Base-by-base conservation (phyloP, 2,113 vertebrate genomes). In the Loxodonta africana region DNA sequence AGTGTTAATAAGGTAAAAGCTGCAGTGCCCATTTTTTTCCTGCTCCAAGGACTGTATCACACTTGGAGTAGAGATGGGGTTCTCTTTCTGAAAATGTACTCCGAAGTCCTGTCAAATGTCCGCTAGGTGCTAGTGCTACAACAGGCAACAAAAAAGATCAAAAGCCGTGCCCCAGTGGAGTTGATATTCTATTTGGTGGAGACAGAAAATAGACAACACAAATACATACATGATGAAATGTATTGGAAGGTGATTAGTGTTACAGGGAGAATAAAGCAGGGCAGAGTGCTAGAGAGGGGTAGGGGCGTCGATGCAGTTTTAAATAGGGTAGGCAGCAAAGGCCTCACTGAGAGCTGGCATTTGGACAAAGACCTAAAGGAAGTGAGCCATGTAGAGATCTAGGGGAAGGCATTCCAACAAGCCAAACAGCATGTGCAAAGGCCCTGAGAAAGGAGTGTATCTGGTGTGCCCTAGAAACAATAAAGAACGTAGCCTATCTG, bases 1-100 rank as follows among this genome's bases (percentile, higher is more conserved):
- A 97, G 96, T 76, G 33, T 96, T 97, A 98, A 95, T 88, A 87
- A 98, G 96, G 88, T 86, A 77, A 91, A 97, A 83, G 85, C 57
- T 95, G 53, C 65, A 82, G 95, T 95, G 90, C 78, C 60, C 97
- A 3, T 6, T 94, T 93, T 78, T 76, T n/a, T 91, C 4, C 60
- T 95, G 76, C 67, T 98, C 62, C 90, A 87, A 76, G 84, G 53
- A n/a, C 51, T 44, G 73, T 88, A 78, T 88, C 83, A 90, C 91
- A 92, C 48, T 96, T 44, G 88, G 95, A 85, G 23, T 80, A 86
- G 53, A 23, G 30, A 18, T 86, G 0, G 76, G 93, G 83, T 28
- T 89, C 90, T 96, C 80, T 91, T 95, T 95, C 77, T 74, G 89
- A 91, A 97, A 96, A 76, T 37, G 7, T 44, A 21, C 84, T 85